A percentile compares a stretch with the other conserved stretches of the same genome.
phyloP scores from a whole-genome alignment of 2,113 vertebrate species.

The Mirounga angustirostris region DNA sequence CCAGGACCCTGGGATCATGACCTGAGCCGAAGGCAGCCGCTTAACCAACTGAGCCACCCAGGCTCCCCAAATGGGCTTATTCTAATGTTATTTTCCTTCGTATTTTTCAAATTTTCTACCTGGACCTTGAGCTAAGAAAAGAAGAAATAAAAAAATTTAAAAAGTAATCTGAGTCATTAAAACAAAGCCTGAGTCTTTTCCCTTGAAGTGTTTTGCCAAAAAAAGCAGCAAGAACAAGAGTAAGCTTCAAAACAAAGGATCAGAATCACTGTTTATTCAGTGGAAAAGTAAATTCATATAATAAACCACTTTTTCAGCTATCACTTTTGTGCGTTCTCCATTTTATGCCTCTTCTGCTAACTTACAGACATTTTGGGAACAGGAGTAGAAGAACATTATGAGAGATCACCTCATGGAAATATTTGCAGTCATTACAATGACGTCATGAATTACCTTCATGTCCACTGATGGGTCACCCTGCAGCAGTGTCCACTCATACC shows the following conservation, averaged over 20 bases:
- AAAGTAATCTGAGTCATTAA: neutral
- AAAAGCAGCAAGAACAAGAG: neutral
- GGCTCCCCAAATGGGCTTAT: neutral
- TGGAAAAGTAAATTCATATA: neutral
- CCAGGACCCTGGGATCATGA: no score
- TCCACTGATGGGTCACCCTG: slow-evolving; percentile 91
- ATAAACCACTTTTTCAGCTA: neutral
- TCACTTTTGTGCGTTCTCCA: neutral
- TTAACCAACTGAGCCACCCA: no score
- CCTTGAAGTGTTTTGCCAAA: neutral
- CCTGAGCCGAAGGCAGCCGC: no score
- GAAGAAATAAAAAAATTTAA: neutral
- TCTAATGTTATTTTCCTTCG: neutral
- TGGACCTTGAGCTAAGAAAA: neutral
- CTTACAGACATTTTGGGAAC: neutral
- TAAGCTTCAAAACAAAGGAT: neutral
- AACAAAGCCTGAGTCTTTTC: neutral
- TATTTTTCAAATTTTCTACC: neutral
- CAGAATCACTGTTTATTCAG: neutral
- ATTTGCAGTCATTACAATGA: neutral
- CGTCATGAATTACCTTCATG: slow-evolving; percentile 92
- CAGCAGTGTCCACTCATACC: slow-evolving; percentile 94
- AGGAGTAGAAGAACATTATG: neutral
- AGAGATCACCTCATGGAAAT: neutral
- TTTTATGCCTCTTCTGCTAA: neutral